Evolutionary conservation across 92 coral and sea anemone species (phyloP), one percentile per base, ranked within the genome.

Genomic region (Actinostola sp.): DNA sequence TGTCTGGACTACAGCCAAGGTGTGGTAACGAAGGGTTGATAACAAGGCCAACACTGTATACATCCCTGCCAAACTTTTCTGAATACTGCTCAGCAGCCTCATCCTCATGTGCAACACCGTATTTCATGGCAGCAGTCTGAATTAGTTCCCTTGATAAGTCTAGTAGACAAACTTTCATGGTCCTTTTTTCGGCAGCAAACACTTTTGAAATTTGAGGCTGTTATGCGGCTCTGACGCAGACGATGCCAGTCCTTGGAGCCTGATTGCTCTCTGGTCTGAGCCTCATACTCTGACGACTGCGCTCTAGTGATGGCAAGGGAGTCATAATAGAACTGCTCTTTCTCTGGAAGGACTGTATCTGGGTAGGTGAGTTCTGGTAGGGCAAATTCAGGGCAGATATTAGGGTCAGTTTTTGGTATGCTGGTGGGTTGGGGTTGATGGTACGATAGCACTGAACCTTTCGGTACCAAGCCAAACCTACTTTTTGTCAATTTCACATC

Each of bases 1-100:
- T 60, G 70, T 83, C 88, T 55, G 88, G 88, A 23, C 83, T 76
- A 51, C 82, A 74, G 26, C 76, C 87, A 44, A 82, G 87, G 77
- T 82, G 87, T 33, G 87, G 72, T 14, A 74, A 25, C 8, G 87
- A 74, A 6, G 76, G 77, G 54, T 82, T 81, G 21, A 81, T 81
- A 0, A 73, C 77, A 75, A 82, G 50, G 20, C 87, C 87, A 32
- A 67, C 71, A 17, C 19, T 44, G 52, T 21, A 72, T 8, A 61
- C 62, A 0, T 30, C 62, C 29, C 64, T 85, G 0, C 81, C 82
- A 73, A 61, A 85, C 20, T 85, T 67, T 7, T 32, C 12, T 7
- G 78, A 25, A 48, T 84, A 84, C 27, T 52, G 27, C 2, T 45
- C 24, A 26, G 81, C 84, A 11, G 89, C 84, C 35, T 68, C 80